These are phyloP conservation scores for Colius striatus DNA, from an alignment of 2,113 vertebrate genomes.

Conservation along the genomic window DNA sequence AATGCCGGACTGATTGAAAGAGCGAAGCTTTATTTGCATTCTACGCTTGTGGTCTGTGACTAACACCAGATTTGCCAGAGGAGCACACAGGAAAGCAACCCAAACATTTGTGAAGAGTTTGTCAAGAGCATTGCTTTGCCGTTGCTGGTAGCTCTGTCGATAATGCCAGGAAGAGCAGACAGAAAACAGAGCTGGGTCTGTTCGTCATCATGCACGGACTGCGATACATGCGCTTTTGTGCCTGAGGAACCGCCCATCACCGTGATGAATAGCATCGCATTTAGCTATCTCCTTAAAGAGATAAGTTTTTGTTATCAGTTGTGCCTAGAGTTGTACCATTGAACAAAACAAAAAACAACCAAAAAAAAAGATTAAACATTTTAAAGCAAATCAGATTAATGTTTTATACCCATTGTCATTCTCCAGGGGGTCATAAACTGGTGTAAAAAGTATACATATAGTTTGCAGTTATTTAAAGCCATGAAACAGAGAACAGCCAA, in stretches of 20 bases:
- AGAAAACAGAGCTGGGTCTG: slow-evolving; percentile 57
- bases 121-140: background rate
- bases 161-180: background rate
- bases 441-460: background rate
- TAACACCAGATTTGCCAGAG: background rate
- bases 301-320: slow-evolving; percentile 6
- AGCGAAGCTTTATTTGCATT: background rate
- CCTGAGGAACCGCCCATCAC: slow-evolving; percentile 37
- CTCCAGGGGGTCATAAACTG: background rate
- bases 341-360: background rate
- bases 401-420: background rate
- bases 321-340: background rate
- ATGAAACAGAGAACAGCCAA: background rate
- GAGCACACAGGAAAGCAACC: background rate
- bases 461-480: background rate
- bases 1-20: background rate
- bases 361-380: background rate
- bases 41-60: background rate
- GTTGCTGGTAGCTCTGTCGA: background rate
- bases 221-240: background rate
- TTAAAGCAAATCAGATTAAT: slow-evolving; percentile 9
- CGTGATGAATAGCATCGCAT: background rate
- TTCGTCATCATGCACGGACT: background rate
- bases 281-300: background rate
- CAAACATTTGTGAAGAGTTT: background rate